Base-by-base conservation (phyloP, 2,888 invertebrate genomes). In the Sphaerophoria rueppellii region DNA sequence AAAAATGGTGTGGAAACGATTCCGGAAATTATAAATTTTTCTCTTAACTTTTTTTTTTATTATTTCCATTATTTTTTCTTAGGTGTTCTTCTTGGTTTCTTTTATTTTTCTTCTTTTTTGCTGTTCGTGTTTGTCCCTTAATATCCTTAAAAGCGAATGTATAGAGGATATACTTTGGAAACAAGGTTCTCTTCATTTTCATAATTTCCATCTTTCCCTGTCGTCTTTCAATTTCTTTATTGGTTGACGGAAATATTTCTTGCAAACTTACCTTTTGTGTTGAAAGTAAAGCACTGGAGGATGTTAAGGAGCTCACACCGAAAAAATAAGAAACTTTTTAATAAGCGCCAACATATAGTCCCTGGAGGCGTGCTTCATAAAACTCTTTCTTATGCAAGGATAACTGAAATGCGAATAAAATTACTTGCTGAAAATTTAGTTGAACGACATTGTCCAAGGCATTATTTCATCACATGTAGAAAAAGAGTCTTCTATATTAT, bases 241-340 rank as follows among this genome's bases (percentile, higher is more conserved):
- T 77, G 85, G 81, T 77, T 85, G 81, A 77, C 81, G 85, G 81
- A 85, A 85, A 85, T 85, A 85, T 85, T 77, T 76, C 81, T 81
- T 77, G 57, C 70, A 73, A 69, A 77, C 81, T 77, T 76, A 85
- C 69, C 81, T 73, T 81, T 81, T 81, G 81, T 77, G 81, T 77
- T 76, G 76, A 67, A 65, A 43, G 52, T 24, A 67, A 67, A 37
- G 52, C 67, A 67, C 67, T 54, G 43, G 60, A 55, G 76, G 72
- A 57, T 35, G 63, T 43, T 50, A 50, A 75, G 58, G 57, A 75
- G 55, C n/a, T 60, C 60, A 43, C 12, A 60, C 24, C 16, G 24
- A 6, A 52, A 52, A 52, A 52, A 43, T 16, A 37, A 58, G 0
- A 63, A 85, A 77, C 81, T 85, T 85, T 85, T 77, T 85, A 85